A percentile compares a stretch with the other conserved stretches of the same genome.
phyloP scores from a whole-genome alignment of 2,797 vertebrate genomes.

The Champsocephalus gunnari region DNA sequence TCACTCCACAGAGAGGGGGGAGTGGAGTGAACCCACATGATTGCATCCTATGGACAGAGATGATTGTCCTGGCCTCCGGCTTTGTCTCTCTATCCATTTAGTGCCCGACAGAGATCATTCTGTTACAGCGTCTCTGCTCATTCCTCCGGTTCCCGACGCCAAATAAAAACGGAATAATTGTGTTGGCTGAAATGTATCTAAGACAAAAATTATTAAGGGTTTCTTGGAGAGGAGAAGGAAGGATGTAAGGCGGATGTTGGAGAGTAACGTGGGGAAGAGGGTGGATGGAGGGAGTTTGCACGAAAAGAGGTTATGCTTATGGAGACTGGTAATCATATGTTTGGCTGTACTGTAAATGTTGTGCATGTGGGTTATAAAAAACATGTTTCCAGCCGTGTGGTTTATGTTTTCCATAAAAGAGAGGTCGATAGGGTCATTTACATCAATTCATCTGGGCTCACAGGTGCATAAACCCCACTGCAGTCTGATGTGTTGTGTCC shows the following conservation, averaged over 20 bases:
- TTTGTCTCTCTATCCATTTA: not conserved
- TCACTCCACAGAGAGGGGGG: not conserved
- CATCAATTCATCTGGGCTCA: not conserved
- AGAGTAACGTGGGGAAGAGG: not conserved
- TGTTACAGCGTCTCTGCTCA: not conserved
- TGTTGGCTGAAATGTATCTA: slow-evolving; percentile 40
- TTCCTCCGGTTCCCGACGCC: not conserved
- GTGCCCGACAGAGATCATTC: not conserved
- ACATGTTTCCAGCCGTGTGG: too few relatives aligned
- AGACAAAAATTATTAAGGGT: slow-evolving; percentile 20
- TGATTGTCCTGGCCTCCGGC: slow-evolving; percentile 6
- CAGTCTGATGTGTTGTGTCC: too few relatives aligned
- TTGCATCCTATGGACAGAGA: slow-evolving; percentile 24
- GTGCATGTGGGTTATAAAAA: not conserved
- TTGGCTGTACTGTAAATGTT: not conserved
- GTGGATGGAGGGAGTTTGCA: not conserved
- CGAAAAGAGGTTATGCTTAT: not conserved
- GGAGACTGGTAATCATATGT: not conserved
- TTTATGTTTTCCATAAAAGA: not conserved
- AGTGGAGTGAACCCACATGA: not conserved
- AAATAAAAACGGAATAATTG: slow-evolving; percentile 27
- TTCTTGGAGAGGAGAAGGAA: slow-evolving; percentile 2
- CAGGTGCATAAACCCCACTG: too few relatives aligned
- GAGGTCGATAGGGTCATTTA: not conserved
- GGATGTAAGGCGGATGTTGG: not conserved